Conservation (phyloP, 2,113 vertebrate species). For the Oxyura jamaicensis region DNA sequence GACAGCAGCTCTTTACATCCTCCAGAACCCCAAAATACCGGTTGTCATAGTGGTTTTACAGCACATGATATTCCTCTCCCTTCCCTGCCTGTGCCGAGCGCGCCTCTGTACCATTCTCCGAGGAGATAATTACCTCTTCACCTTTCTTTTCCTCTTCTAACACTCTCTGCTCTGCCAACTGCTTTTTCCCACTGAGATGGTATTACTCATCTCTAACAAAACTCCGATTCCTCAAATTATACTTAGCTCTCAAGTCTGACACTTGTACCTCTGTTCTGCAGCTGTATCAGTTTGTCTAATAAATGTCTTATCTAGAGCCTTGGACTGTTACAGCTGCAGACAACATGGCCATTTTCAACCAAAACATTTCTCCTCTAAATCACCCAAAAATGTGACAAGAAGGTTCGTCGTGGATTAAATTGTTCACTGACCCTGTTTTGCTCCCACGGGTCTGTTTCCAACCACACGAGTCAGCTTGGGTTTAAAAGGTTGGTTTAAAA, state of each 20-base stretch:
- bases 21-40: not conserved
- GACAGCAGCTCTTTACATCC: not conserved
- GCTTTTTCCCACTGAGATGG: slow-evolving; percentile 56
- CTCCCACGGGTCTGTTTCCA: slow-evolving; percentile 14
- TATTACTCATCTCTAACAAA: slow-evolving; percentile 63
- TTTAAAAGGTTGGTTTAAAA: slow-evolving; percentile 23
- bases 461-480: not conserved
- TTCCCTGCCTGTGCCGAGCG: not conserved
- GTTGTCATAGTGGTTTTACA: not conserved
- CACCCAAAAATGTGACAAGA: not conserved
- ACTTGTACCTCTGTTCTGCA: slow-evolving; percentile 4
- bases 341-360: slow-evolving; percentile 11
- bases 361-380: slow-evolving; percentile 31
- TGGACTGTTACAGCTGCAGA: slow-evolving; percentile 23
- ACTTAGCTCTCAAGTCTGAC: slow-evolving; percentile 44
- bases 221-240: slow-evolving; percentile 61
- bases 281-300: slow-evolving; percentile 17
- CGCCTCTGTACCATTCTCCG: slow-evolving; percentile 16
- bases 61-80: not conserved
- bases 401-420: slow-evolving; percentile 25
- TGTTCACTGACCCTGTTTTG: not conserved
- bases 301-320: slow-evolving; percentile 31
- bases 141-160: slow-evolving; percentile 53
- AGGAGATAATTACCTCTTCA: slow-evolving; percentile 68
- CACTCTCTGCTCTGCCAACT: slow-evolving; percentile 33